A percentile compares a stretch with the other conserved stretches of the same genome.
phyloP scores from a whole-genome alignment of 2,113 vertebrate genomes.

The Puntigrus tetrazona region DNA sequence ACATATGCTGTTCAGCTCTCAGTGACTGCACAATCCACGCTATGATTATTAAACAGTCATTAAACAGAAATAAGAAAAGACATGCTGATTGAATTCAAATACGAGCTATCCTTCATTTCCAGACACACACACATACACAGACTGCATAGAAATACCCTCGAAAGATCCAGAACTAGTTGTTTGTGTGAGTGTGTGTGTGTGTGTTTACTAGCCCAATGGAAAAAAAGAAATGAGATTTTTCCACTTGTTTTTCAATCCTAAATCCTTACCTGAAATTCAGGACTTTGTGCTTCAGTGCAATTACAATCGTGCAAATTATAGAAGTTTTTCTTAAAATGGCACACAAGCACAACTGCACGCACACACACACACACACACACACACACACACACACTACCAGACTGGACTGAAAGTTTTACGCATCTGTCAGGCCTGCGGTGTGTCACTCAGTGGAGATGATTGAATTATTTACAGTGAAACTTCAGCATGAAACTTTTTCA shows the following conservation, averaged over 20 bases:
- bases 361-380: neutral
- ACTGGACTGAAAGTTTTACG: neutral
- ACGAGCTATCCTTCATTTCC: neutral
- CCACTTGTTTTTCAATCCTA: neutral
- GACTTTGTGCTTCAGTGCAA: neutral
- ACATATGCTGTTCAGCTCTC: neutral
- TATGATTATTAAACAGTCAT: conserved; percentile 16
- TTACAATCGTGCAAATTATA: neutral
- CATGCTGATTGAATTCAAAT: neutral
- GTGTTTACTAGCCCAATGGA: too few relatives aligned
- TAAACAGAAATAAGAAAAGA: conserved; percentile 11
- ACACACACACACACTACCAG: neutral
- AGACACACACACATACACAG: neutral
- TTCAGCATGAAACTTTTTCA: neutral
- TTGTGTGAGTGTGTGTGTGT: too few relatives aligned
- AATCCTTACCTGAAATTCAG: neutral
- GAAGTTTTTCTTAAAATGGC: neutral
- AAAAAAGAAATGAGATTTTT: neutral
- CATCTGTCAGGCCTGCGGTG: conserved; percentile 1
- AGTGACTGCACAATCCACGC: neutral
- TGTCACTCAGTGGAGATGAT: conserved; percentile 22
- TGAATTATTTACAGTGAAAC: conserved; percentile 32
- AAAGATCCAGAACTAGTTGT: too few relatives aligned
- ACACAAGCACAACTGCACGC: neutral
- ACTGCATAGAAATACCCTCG: too few relatives aligned